phyloP scores from a whole-genome alignment of 2,888 invertebrate genomes.

The Caenorhabditis parvicauda region DNA sequence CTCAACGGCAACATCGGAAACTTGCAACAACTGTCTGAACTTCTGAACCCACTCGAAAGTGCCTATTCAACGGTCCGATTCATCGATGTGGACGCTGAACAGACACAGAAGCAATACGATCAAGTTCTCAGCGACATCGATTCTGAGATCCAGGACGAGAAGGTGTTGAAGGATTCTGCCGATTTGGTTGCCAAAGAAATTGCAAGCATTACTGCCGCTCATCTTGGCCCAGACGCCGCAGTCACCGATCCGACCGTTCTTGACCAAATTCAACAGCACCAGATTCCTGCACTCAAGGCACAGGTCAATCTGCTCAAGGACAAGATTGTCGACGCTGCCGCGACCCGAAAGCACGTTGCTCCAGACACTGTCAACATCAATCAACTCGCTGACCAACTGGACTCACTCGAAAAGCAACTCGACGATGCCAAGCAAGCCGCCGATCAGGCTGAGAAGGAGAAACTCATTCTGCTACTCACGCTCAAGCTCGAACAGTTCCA shows the following conservation, averaged over 20 bases:
- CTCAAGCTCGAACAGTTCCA: conserved; percentile 17
- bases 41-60: conserved; percentile 40
- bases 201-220: conserved; percentile 6
- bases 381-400: conserved; percentile 15
- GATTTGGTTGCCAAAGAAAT: conserved; percentile 26
- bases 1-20: conserved; percentile 13
- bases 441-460: conserved; percentile 19
- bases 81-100: conserved; percentile 43
- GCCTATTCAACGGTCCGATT: conserved; percentile 48
- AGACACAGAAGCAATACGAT: conserved; percentile 36
- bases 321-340: conserved; percentile 8
- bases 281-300: conserved; percentile 21
- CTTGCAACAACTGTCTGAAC: conserved; percentile 36
- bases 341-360: conserved; percentile 15
- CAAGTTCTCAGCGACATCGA: conserved; percentile 28
- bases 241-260: conserved; percentile 7
- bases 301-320: conserved; percentile 18
- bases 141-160: conserved; percentile 23
- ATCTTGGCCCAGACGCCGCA: no score
- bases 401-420: conserved; percentile 10
- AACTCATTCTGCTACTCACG: conserved; percentile 12
- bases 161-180: conserved; percentile 24
- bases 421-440: conserved; percentile 11
- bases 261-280: conserved; percentile 1
- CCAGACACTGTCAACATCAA: conserved; percentile 5